Percentiles rank a stretch among this genome's conserved stretches.
phyloP scores from a whole-genome alignment of 2,888 invertebrate species.

The Neoaliturus tenellus region DNA sequence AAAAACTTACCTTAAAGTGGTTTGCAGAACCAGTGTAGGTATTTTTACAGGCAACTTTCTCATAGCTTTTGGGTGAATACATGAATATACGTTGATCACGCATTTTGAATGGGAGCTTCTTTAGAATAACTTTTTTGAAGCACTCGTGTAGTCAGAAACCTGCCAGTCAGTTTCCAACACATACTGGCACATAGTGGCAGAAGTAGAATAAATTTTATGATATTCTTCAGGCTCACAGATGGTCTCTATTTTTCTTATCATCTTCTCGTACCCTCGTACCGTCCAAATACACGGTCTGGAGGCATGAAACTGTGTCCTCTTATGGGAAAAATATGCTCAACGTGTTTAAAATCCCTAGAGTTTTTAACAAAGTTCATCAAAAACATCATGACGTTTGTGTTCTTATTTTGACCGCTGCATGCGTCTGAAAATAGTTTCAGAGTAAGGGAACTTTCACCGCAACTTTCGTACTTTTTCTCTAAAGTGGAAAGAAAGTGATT shows the following conservation, averaged over 20 bases:
- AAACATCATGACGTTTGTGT: conserved; percentile 43
- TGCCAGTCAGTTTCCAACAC: conserved; percentile 49
- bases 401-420: conserved; percentile 52
- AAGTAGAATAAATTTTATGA: conserved; percentile 21
- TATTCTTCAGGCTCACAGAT: conserved; percentile 53
- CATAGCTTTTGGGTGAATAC: conserved; percentile 7
- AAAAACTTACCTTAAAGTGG: too few relatives aligned
- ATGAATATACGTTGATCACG: conserved; percentile 41
- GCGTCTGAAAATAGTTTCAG: conserved; percentile 46
- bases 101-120: conserved; percentile 54
- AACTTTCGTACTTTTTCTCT: not conserved
- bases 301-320: conserved; percentile 57
- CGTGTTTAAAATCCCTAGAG: conserved; percentile 39
- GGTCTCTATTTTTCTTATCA: conserved; percentile 42
- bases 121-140: conserved; percentile 45
- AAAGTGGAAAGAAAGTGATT: conserved; percentile 25
- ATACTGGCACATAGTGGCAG: conserved; percentile 15
- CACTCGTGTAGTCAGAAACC: conserved; percentile 47
- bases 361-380: conserved; percentile 34
- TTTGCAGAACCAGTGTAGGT: too few relatives aligned
- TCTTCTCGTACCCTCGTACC: conserved; percentile 23
- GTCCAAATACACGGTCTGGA: conserved; percentile 47
- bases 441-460: conserved; percentile 24
- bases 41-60: too few relatives aligned
- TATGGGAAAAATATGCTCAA: conserved; percentile 47